These are phyloP conservation scores for Rhinophrynus dorsalis DNA, from an alignment of 2,797 vertebrate species.

Conservation along the genomic window DNA sequence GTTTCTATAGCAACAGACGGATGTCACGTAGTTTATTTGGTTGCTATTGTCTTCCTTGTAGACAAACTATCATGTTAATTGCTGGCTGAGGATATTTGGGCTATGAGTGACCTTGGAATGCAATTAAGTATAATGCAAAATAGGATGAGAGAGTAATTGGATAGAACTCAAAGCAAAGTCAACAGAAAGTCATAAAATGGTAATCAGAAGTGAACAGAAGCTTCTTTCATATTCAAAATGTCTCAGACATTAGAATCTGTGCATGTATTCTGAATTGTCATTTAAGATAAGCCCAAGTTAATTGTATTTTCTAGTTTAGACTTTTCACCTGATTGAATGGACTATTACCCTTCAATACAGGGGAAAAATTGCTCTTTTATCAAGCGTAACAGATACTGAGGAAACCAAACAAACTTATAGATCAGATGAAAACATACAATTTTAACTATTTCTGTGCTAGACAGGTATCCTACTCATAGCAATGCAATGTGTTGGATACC, in stretches of 20 bases:
- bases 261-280: conserved; percentile 24
- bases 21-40: conserved; percentile 43
- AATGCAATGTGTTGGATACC: too few relatives aligned
- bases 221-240: conserved; percentile 43
- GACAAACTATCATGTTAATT: conserved; percentile 48
- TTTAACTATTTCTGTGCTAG: too few relatives aligned
- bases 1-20: conserved; percentile 47
- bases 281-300: not conserved
- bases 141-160: conserved; percentile 43
- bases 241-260: conserved; percentile 11
- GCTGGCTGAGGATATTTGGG: conserved; percentile 41
- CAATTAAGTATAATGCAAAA: conserved; percentile 49
- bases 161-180: conserved; percentile 46
- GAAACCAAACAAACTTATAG: conserved; percentile 19
- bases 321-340: not conserved
- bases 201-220: conserved; percentile 24
- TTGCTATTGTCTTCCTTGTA: conserved; percentile 42
- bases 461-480: too few relatives aligned
- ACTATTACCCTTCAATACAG: conserved; percentile 12
- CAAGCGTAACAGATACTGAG: conserved; percentile 34
- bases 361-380: conserved; percentile 16
- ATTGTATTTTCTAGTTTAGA: conserved; percentile 3
- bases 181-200: conserved; percentile 47
- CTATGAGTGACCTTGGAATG: conserved; percentile 47
- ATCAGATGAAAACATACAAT: not conserved